These are phyloP conservation scores for Deilephila porcellus DNA, from an alignment of 2,888 invertebrate species.

Conservation along the genomic window DNA sequence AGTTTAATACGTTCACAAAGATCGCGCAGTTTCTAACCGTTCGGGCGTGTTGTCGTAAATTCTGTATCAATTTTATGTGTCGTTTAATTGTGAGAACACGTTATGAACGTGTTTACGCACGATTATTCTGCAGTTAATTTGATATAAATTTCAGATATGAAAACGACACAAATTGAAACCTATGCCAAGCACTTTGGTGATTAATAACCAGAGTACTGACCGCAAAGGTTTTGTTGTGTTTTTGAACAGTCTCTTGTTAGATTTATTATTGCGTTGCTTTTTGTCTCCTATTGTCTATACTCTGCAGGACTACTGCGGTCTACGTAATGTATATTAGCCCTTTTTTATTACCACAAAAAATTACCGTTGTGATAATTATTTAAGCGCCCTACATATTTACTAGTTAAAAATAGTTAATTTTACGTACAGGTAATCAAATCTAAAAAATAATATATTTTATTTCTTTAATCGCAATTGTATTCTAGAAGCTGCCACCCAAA, in stretches of 20 bases:
- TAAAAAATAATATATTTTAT: no score
- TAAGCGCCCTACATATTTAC: no score
- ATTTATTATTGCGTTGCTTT: not conserved
- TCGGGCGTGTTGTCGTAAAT: slow-evolving; percentile 66
- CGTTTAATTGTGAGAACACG: slow-evolving; percentile 75
- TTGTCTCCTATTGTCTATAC: not conserved
- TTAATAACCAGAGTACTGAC: not conserved
- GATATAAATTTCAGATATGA: slow-evolving; percentile 46
- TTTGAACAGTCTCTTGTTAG: not conserved
- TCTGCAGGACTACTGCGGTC: no score
- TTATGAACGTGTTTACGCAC: slow-evolving; percentile 37
- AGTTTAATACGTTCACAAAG: slow-evolving; percentile 83
- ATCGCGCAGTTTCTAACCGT: slow-evolving; percentile 72
- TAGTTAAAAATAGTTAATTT: no score
- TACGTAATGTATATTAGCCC: no score
- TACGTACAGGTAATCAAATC: no score
- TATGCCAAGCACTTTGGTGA: slow-evolving; percentile 17
- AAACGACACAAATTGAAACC: slow-evolving; percentile 39
- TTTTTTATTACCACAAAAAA: no score
- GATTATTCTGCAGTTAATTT: slow-evolving; percentile 63
- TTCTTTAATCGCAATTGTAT: no score
- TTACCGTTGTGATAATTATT: no score
- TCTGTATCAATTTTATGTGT: slow-evolving; percentile 75
- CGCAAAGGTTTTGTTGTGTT: not conserved
- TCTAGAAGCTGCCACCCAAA: no score